A percentile compares a stretch with the other conserved stretches of the same genome.
phyloP scores from a whole-genome alignment of 2,113 vertebrate genomes.

The Ictalurus punctatus region DNA sequence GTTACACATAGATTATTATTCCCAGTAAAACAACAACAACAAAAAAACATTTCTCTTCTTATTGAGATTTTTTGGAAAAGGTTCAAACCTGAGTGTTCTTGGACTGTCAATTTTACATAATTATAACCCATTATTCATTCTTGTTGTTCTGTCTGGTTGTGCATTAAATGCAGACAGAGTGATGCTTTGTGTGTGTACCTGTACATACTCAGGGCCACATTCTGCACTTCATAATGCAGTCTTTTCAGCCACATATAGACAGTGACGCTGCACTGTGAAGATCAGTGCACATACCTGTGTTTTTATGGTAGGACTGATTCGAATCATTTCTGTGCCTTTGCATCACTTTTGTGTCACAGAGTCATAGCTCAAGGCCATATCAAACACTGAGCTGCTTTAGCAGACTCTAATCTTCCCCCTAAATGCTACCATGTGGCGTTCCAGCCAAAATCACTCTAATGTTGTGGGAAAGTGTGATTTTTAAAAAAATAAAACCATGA shows the following conservation, averaged over 20 bases:
- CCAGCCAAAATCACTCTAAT: neutral
- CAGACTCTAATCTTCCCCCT: neutral
- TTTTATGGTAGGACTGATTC: slow-evolving; percentile 13
- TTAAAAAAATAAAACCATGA: neutral
- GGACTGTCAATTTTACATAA: neutral
- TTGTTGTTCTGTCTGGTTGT: neutral
- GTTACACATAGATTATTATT: neutral
- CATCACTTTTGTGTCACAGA: neutral
- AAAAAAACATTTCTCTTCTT: neutral
- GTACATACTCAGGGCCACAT: neutral
- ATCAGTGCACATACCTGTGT: neutral
- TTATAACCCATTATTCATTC: neutral
- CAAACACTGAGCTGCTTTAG: slow-evolving; percentile 22
- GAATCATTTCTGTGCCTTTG: slow-evolving; percentile 20
- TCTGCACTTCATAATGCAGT: neutral
- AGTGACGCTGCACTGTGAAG: neutral
- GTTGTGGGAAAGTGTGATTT: neutral
- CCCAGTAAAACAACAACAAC: neutral
- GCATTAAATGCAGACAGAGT: neutral
- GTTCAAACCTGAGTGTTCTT: neutral
- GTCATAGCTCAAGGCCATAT: neutral
- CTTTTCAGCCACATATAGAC: slow-evolving; percentile 7
- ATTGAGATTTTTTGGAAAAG: neutral
- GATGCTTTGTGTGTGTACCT: slow-evolving; percentile 26
- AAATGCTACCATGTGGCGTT: slow-evolving; percentile 4